A percentile compares a stretch with the other conserved stretches of the same genome.
Evolutionary conservation across 2,888 invertebrate genomes (phyloP).

Genomic region (Sipha maydis): DNA sequence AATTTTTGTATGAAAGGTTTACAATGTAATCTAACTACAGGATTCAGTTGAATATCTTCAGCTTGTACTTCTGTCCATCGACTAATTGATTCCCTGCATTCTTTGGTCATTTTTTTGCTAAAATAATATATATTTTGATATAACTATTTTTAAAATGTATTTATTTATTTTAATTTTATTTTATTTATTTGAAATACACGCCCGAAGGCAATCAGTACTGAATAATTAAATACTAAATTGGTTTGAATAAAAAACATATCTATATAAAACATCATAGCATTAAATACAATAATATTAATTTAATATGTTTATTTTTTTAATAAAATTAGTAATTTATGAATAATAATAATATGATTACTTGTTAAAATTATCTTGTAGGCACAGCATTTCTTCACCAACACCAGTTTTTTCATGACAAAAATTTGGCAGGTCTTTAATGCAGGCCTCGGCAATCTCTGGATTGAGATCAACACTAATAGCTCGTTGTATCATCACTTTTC

Average conservation of each 20-base stretch:
- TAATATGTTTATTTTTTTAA: no score
- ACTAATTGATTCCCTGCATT: slow-evolving; percentile 81
- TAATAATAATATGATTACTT: slow-evolving; percentile 66
- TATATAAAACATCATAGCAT: no score
- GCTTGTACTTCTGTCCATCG: slow-evolving; percentile 92
- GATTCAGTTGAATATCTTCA: slow-evolving; percentile 89
- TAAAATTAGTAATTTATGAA: neutral
- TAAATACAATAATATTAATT: no score
- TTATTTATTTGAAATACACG: no score
- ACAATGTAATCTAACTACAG: slow-evolving; percentile 85
- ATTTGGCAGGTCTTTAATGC: slow-evolving; percentile 85
- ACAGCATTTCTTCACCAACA: slow-evolving; percentile 90
- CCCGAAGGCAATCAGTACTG: no score
- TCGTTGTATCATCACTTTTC: slow-evolving; percentile 90
- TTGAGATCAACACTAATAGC: slow-evolving; percentile 92
- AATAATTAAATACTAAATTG: no score
- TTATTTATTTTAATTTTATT: no score
- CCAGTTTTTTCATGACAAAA: slow-evolving; percentile 86
- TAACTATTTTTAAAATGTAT: neutral
- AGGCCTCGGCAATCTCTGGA: slow-evolving; percentile 92
- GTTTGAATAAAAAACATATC: no score
- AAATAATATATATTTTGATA: slow-evolving; percentile 19
- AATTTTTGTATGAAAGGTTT: slow-evolving; percentile 80
- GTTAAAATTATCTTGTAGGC: slow-evolving; percentile 87
- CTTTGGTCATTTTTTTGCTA: slow-evolving; percentile 68